A percentile compares a stretch with the other conserved stretches of the same genome.
phyloP scores from a whole-genome alignment of 92 coral and sea anemone genomes.

The Palythoa heliodiscus region DNA sequence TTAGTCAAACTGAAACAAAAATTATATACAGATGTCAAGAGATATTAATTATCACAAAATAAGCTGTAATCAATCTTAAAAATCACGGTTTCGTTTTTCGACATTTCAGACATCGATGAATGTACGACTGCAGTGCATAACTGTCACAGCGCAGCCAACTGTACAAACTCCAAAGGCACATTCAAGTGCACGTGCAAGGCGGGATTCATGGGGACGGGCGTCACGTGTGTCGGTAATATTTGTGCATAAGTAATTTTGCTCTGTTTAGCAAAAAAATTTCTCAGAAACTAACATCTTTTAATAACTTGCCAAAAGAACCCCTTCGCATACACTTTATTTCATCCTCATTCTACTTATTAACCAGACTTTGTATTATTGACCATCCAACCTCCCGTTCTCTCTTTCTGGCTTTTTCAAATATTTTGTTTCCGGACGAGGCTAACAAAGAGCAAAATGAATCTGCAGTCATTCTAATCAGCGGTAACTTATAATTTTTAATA shows the following conservation, averaged over 20 bases:
- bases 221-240: constrained; percentile 70
- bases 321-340: too few relatives aligned
- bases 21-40: too few relatives aligned
- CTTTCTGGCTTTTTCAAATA: too few relatives aligned
- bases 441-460: not conserved
- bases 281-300: not conserved
- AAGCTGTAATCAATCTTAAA: not conserved
- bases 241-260: not conserved
- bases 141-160: constrained; percentile 54
- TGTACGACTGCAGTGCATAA: constrained; percentile 58
- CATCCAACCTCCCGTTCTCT: too few relatives aligned
- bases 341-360: too few relatives aligned
- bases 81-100: not conserved
- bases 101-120: constrained; percentile 60
- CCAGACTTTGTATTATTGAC: too few relatives aligned
- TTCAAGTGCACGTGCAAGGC: constrained; percentile 79
- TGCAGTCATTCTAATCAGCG: not conserved
- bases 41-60: not conserved
- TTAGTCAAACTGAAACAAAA: not conserved
- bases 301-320: not conserved
- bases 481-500: not conserved
- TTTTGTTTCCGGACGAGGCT: not conserved
- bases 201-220: constrained; percentile 85
- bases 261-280: not conserved
- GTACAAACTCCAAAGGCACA: constrained; percentile 68